Evolutionary conservation across 2,888 invertebrate species (phyloP).

Genomic region (Frankliniella intonsa): DNA sequence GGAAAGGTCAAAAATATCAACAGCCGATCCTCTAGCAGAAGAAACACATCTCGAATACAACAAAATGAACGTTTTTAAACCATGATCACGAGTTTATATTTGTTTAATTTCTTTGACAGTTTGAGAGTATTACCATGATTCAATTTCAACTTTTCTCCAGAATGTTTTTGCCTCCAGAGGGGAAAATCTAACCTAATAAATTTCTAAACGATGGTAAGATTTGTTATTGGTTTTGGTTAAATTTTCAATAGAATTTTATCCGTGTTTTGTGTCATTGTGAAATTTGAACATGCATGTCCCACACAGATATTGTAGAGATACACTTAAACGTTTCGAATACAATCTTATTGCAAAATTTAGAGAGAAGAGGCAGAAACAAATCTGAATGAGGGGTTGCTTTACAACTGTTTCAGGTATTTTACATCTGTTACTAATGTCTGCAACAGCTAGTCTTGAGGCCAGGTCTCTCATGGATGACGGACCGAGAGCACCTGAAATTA

Average conservation of each 20-base stretch:
- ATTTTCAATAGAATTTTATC: neutral
- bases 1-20: constrained; percentile 27
- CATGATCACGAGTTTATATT: too few relatives aligned
- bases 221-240: neutral
- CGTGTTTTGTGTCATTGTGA: neutral
- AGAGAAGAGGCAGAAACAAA: too few relatives aligned
- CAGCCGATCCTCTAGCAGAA: constrained; percentile 2
- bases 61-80: too few relatives aligned
- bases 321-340: too few relatives aligned
- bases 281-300: too few relatives aligned
- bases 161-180: neutral
- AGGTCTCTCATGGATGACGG: neutral
- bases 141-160: neutral
- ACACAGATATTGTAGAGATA: too few relatives aligned
- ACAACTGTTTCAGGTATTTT: neutral
- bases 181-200: neutral
- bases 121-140: neutral
- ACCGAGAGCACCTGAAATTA: neutral
- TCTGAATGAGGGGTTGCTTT: too few relatives aligned
- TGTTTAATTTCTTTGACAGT: too few relatives aligned
- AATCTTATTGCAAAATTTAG: too few relatives aligned
- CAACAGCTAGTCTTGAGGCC: neutral
- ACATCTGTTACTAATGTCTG: neutral
- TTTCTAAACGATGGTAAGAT: neutral
- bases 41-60: neutral